phyloP scores from a whole-genome alignment of 1,140 invertebrate genomes.

The Orussus abietinus region DNA sequence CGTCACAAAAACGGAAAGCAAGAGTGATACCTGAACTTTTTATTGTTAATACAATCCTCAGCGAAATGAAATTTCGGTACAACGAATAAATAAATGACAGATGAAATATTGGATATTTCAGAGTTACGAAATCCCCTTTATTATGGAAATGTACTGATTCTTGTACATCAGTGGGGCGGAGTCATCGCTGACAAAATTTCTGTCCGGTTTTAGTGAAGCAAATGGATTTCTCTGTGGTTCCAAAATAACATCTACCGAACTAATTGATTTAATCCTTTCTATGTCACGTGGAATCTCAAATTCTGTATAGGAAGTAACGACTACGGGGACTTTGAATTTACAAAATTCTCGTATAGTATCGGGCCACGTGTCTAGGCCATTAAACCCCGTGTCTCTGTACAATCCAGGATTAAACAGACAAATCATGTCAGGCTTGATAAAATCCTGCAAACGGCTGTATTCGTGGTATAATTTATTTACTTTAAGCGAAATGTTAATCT shows the following conservation, averaged over 20 bases:
- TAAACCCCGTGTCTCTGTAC: conserved; percentile 62
- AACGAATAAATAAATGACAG: too few relatives aligned
- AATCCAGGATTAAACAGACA: conserved; percentile 71
- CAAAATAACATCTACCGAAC: conserved; percentile 50
- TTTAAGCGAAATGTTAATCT: conserved; percentile 55
- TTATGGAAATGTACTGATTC: conserved; percentile 65
- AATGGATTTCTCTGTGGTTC: conserved; percentile 60
- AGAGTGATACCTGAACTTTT: too few relatives aligned
- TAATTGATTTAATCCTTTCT: conserved; percentile 48
- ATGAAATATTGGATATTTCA: too few relatives aligned
- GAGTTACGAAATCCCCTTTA: too few relatives aligned
- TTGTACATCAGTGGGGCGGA: conserved; percentile 67
- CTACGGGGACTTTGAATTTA: conserved; percentile 56
- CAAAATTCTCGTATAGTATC: conserved; percentile 54
- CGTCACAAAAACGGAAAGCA: too few relatives aligned
- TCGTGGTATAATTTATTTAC: conserved; percentile 60
- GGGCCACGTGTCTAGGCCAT: conserved; percentile 63
- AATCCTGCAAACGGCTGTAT: conserved; percentile 45
- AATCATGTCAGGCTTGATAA: conserved; percentile 57
- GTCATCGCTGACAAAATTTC: conserved; percentile 71
- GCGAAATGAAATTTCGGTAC: too few relatives aligned
- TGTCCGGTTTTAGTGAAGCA: conserved; percentile 64
- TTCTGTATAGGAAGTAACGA: conserved; percentile 64
- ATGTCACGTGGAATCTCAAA: conserved; percentile 62
- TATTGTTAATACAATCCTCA: too few relatives aligned